Base-by-base conservation (phyloP, 2,797 vertebrate genomes). In the Centropyge bicolor region DNA sequence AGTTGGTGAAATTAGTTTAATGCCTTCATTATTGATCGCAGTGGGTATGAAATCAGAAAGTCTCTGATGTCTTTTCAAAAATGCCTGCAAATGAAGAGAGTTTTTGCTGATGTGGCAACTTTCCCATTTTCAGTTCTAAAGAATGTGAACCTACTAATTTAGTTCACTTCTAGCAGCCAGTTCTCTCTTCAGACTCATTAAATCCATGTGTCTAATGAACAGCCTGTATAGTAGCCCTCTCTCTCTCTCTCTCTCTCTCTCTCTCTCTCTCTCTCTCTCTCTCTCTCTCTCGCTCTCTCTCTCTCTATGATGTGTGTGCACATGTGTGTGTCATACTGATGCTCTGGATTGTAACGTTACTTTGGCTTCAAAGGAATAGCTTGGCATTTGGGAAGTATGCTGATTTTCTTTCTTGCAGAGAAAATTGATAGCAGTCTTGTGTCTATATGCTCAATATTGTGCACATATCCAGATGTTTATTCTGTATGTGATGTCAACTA, bases 101-200 rank as follows among this genome's bases (percentile, higher is more conserved):
- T 94, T 94, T 57, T 91, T 87, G 89, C 94, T 95, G 92, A 95
- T 93, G 93, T 95, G 92, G 93, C 95, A 93, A 91, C 91, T 89
- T 90, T 92, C 91, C 85, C 86, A 93, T 94, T 91, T 91, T 89
- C 86, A 89, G 84, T 86, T 93, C 92, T 95, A 94, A 96, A 95
- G 85, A 91, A 95, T 95, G 86, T 93, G 83, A 92, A 96, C 93
- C 94, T 95, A 96, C 94, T 96, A 94, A 96, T 97, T 97, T 95
- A 92, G 91, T 93, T 95, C 62, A 65, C 79, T 93, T 92, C 94
- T 94, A 94, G 96, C 93, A 95, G 92, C 86, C 95, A 95, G 90
- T 93, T 95, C 96, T 96, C 85, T 77, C 96, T 95, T 91, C 78
- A 94, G 92, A 91, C 93, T 95, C 94, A 96, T 97, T 95, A 95